Base-by-base conservation (phyloP, 2,113 vertebrate species). In the Psettodes erumei region DNA sequence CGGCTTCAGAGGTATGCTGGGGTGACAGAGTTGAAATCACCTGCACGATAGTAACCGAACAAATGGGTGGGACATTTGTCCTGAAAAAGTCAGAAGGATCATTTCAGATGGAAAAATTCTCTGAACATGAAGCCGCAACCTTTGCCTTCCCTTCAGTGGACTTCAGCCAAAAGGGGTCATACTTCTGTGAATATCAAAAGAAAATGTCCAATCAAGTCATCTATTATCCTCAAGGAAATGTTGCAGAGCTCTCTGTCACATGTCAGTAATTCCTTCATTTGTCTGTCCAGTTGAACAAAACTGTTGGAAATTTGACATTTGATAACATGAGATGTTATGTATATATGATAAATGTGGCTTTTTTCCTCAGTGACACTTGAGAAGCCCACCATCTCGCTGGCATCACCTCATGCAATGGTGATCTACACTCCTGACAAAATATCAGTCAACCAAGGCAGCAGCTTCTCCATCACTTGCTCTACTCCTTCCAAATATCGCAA, bases 131-230 rank as follows among this genome's bases (percentile, higher is more conserved):
- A 8, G 72, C 72, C 12, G 82, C 37, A 13, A 86, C 65, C 5
- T 93, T 93, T 56, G 27, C 1, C 30, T 75, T 93, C 38, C 79
- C 74, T n/a, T 8, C 48, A n/a, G 87, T 75, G n/a, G 61, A 92
- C 55, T 92, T 92, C 50, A 74, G 0, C 32, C 79, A 88, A 1
- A 83, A 27, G 21, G 92, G 92, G 5, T 83, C 84, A 1, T 93
- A 92, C 75, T 89, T 82, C 63, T 93, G 92, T 79, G 84, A 90
- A 81, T 93, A 88, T 85, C 78, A 89, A n/a, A 93, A 93, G 78
- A 89, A 84, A 76, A 0, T 91, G 35, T 6, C 71, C 1, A 42
- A 7, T 21, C 60, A 88, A 71, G 3, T 74, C 0, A 87, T 93
- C 60, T 71, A 77, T 56, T 87, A 85, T 47, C 89, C 90, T 54